Conservation (phyloP, 2,888 invertebrate genomes). For the Polydrusus tereticollis region DNA sequence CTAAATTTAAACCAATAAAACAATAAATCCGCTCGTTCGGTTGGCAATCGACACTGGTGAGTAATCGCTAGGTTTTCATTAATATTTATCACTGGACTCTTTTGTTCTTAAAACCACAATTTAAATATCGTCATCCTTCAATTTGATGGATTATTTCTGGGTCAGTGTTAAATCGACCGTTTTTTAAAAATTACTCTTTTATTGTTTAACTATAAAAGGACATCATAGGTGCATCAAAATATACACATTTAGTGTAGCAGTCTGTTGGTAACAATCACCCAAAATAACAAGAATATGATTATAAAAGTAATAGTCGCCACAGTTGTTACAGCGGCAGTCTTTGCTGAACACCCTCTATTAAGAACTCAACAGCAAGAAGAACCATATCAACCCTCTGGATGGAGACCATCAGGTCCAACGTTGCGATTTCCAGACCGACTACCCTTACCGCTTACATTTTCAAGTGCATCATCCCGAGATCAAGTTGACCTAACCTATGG, state of each 20-base stretch:
- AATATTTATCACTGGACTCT: conserved; percentile 34
- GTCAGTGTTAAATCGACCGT: conserved; percentile 31
- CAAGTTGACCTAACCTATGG: conserved; percentile 18
- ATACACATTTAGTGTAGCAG: neutral
- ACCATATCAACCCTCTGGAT: conserved; percentile 63
- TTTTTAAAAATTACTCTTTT: conserved; percentile 10
- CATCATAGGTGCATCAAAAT: neutral
- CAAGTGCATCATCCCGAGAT: conserved; percentile 1
- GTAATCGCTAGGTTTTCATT: conserved; percentile 21
- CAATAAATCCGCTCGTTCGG: neutral
- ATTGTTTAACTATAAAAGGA: conserved; percentile 30
- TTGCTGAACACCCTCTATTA: conserved; percentile 11
- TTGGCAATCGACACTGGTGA: conserved; percentile 9
- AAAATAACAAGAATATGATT: conserved; percentile 17
- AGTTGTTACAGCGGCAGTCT: neutral
- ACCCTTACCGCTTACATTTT: conserved; percentile 37
- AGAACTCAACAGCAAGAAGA: conserved; percentile 44
- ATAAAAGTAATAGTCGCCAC: neutral
- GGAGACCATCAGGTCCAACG: conserved; percentile 63
- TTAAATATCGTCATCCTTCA: conserved; percentile 25
- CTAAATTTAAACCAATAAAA: neutral
- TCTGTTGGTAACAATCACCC: neutral
- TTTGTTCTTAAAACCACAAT: conserved; percentile 26
- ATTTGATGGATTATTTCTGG: conserved; percentile 15
- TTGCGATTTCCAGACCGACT: conserved; percentile 61